phyloP scores from a whole-genome alignment of 2,888 invertebrate species.

The Encarsia formosa region DNA sequence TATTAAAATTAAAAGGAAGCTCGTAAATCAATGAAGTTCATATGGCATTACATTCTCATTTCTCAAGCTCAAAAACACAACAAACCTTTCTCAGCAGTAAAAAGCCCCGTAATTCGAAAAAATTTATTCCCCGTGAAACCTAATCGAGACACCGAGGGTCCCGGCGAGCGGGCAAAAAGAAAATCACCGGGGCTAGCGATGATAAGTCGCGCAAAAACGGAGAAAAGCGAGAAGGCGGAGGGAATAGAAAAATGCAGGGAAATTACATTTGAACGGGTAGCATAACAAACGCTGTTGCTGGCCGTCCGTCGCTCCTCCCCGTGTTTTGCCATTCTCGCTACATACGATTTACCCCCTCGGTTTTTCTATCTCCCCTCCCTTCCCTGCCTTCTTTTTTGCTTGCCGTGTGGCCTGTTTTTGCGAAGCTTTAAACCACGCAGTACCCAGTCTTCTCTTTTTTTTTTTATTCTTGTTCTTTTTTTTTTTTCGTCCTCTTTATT shows the following conservation, averaged over 20 bases:
- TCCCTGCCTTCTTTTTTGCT: not conserved
- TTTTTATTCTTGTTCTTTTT: not conserved
- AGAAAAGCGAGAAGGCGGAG: slow-evolving; percentile 1
- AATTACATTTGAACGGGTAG: slow-evolving; percentile 33
- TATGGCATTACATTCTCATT: no score
- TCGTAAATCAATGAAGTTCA: no score
- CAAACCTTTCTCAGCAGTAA: no score
- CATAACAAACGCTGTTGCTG: slow-evolving; percentile 34
- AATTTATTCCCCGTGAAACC: no score
- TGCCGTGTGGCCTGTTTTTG: slow-evolving; percentile 4
- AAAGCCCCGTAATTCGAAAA: no score
- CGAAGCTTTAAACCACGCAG: slow-evolving; percentile 8
- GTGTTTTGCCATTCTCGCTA: slow-evolving; percentile 22
- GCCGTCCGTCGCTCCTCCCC: no score
- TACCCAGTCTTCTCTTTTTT: not conserved
- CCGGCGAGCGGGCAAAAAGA: no score
- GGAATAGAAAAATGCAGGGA: slow-evolving; percentile 13
- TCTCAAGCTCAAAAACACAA: no score
- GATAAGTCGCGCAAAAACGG: slow-evolving; percentile 7
- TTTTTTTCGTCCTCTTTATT: slow-evolving; percentile 1
- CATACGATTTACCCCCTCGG: slow-evolving; percentile 10
- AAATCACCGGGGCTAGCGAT: no score
- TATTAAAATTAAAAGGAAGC: no score
- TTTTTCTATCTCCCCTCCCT: not conserved
- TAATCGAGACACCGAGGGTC: no score